Conservation (phyloP, 2,888 invertebrate genomes). For the Xestia rhomboidea region DNA sequence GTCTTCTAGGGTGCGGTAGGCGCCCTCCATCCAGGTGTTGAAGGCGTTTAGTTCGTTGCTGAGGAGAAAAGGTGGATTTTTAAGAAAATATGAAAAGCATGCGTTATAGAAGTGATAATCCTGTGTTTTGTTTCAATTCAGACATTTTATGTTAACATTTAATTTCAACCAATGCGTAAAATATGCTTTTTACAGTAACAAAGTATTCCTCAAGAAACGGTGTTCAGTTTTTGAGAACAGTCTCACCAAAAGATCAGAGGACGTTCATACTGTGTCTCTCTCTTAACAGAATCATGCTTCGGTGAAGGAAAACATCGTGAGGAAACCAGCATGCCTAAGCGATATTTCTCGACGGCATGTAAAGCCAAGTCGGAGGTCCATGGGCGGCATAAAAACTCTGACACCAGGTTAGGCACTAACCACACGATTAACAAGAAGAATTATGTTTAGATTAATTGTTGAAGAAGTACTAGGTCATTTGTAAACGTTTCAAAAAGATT, state of each 20-base stretch:
- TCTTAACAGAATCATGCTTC: not conserved
- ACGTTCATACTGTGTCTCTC: not conserved
- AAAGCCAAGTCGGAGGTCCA: too few species aligned
- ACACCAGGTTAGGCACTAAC: too few species aligned
- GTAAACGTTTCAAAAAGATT: not conserved
- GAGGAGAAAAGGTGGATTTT: slow-evolving; percentile 9
- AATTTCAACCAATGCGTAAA: not conserved
- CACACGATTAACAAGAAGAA: not conserved
- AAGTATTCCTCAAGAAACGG: not conserved
- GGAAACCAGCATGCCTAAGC: too few species aligned
- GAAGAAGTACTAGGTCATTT: not conserved
- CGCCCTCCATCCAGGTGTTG: slow-evolving; percentile 95
- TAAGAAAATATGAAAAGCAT: not conserved
- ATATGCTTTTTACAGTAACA: not conserved
- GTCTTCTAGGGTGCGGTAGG: slow-evolving; percentile 95
- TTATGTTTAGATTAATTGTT: not conserved
- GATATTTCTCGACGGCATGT: too few species aligned
- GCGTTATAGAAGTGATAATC: not conserved
- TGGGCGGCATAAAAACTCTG: too few species aligned
- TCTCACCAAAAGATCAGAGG: not conserved
- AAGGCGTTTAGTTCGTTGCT: slow-evolving; percentile 95
- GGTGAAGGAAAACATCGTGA: too few species aligned
- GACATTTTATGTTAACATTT: not conserved
- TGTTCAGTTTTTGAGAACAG: not conserved
- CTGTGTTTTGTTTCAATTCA: not conserved